Evolutionary conservation across 2,797 vertebrate genomes (phyloP).

Genomic region (Brachyrhaphis roseni): DNA sequence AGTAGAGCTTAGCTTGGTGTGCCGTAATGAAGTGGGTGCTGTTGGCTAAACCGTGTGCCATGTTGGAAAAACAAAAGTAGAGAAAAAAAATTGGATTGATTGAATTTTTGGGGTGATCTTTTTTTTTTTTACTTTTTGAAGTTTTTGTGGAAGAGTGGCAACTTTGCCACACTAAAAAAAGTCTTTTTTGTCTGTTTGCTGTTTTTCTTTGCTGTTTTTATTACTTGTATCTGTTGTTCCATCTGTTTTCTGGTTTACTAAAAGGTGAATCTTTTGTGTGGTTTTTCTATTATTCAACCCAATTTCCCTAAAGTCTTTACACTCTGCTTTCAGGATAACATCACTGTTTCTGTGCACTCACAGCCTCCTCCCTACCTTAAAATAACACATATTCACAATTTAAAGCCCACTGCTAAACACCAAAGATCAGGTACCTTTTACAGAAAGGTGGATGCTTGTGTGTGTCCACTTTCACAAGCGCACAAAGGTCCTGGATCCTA

Average conservation of each 20-base stretch:
- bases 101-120: slow-evolving; percentile 82
- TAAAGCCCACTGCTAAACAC: neutral
- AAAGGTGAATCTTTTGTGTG: slow-evolving; percentile 75
- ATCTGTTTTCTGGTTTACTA: slow-evolving; percentile 71
- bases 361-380: slow-evolving; percentile 45
- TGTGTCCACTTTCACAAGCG: slow-evolving; percentile 21
- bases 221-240: slow-evolving; percentile 80
- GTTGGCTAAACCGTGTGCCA: slow-evolving; percentile 99
- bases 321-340: slow-evolving; percentile 41
- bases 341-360: slow-evolving; percentile 62
- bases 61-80: slow-evolving; percentile 72
- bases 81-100: slow-evolving; percentile 81
- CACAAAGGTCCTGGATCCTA: slow-evolving; percentile 35
- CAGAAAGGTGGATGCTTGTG: slow-evolving; percentile 26
- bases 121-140: slow-evolving; percentile 43
- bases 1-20: slow-evolving; percentile 97
- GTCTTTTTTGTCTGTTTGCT: slow-evolving; percentile 64
- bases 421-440: slow-evolving; percentile 14
- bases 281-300: slow-evolving; percentile 11
- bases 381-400: slow-evolving; percentile 45
- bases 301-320: slow-evolving; percentile 13
- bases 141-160: slow-evolving; percentile 79
- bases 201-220: slow-evolving; percentile 52
- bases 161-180: slow-evolving; percentile 75
- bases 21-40: slow-evolving; percentile 98